Evolutionary conservation across 2,113 vertebrate species (phyloP).

Genomic region (Pseudorasbora parva): DNA sequence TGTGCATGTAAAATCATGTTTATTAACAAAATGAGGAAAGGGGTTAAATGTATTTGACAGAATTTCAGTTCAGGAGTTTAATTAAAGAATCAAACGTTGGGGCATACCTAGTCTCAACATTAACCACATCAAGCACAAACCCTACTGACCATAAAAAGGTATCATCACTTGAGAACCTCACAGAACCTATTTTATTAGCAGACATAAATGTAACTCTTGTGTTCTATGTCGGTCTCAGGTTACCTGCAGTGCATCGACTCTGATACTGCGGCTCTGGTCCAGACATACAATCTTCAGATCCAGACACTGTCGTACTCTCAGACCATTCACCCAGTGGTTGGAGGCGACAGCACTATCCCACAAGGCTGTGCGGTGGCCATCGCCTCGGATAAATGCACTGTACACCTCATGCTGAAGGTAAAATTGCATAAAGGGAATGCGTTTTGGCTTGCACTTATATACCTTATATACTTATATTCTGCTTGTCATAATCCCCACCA

Average conservation of each 20-base stretch:
- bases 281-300: slow-evolving; percentile 78
- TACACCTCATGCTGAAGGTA: slow-evolving; percentile 89
- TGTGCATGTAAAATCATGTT: too few relatives aligned
- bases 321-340: slow-evolving; percentile 69
- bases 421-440: neutral
- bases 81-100: neutral
- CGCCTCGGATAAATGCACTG: slow-evolving; percentile 86
- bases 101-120: neutral
- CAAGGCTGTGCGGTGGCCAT: slow-evolving; percentile 88
- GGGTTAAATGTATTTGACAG: too few relatives aligned
- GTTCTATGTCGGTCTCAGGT: slow-evolving; percentile 67
- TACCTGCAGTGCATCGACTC: slow-evolving; percentile 84
- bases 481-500: neutral
- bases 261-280: slow-evolving; percentile 70
- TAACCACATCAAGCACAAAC: neutral
- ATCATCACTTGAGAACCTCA: neutral
- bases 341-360: slow-evolving; percentile 70
- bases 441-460: neutral
- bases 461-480: neutral
- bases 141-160: neutral
- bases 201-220: neutral
- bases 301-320: slow-evolving; percentile 84
- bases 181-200: neutral
- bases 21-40: too few relatives aligned
- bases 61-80: neutral